Base-by-base conservation (phyloP, 2,888 invertebrate species). In the Dione vanillae region DNA sequence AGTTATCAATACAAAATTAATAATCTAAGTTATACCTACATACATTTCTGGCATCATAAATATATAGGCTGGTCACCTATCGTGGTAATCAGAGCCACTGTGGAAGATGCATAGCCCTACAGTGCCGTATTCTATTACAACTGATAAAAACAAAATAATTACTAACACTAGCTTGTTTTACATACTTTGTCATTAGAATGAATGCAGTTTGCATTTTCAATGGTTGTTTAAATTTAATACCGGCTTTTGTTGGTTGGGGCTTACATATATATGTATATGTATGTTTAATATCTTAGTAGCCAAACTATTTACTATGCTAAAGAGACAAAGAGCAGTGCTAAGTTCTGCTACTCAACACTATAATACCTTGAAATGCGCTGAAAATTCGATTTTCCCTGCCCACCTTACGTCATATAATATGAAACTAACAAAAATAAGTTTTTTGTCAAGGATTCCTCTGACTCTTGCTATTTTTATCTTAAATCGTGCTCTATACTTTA, bases 61-160 rank as follows among this genome's bases (percentile, higher is more conserved):
- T 54, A 69, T 41, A 65, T 67, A 67, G 41, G 51, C 37, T 19
- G 47, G 19, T 20, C 12, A 47, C 64, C 19, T 69, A 69, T 69
- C 62, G 35, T n/a, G 64, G 69, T 69, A 69, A 69, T 69, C 69
- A 69, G 64, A 69, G 65, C 69, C 69, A 56, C 14, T 65, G 61
- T 51, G 65, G 69, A 65, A 69, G 69, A 69, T 40, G 65, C 37
- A 69, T 65, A 20, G 69, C 69, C 27, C 47, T n/a, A 59, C 41
- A 35, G n/a, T 27, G 41, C 56, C 56, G 69, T 35, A 69, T 69
- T 58, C 65, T 64, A 65, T 69, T 69, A 65, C 69, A 69, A 43
- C 52, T 64, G 68, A 69, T 69, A 69, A 47, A 35, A 43, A 69
- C 68, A 69, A 69, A 69, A 69, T 69, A 69, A 69, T 69, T 69